A percentile compares a stretch with the other conserved stretches of the same genome.
Conservation (phyloP, 1,140 invertebrate genomes). For the Batillaria attramentaria region DNA sequence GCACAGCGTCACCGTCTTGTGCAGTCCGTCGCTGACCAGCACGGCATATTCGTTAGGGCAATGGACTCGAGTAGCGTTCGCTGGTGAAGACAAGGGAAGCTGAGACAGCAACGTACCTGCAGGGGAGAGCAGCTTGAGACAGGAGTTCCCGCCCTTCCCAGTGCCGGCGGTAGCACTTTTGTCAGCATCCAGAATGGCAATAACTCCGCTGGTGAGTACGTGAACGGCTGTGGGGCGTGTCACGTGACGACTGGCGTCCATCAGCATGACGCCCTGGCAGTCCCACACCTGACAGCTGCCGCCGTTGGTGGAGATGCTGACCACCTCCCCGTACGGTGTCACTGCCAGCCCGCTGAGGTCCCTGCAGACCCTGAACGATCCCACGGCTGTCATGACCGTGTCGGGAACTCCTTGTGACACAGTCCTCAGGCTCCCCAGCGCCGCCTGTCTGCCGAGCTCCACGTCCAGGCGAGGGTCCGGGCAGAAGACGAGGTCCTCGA, state of each 20-base stretch:
- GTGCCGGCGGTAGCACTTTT: not conserved
- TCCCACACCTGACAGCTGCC: conserved; percentile 26
- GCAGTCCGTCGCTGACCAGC: conserved; percentile 17
- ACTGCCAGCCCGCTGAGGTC: conserved; percentile 8
- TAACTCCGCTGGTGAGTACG: conserved; percentile 4
- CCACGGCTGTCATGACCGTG: not conserved
- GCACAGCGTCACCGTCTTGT: not conserved
- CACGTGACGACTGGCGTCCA: conserved; percentile 29
- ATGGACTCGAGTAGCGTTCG: not conserved
- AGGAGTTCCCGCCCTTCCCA: not conserved
- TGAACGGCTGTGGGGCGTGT: not conserved
- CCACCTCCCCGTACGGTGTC: conserved; percentile 16
- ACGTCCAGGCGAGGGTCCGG: not conserved
- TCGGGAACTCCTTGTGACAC: conserved; percentile 1
- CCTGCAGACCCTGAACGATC: not conserved
- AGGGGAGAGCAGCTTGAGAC: conserved; percentile 17
- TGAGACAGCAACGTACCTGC: not conserved
- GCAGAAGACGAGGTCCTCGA: not conserved
- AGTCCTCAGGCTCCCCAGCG: conserved; percentile 4
- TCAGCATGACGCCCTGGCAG: conserved; percentile 20
- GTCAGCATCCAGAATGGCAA: not conserved
- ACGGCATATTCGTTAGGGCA: not conserved
- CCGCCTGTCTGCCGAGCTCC: not conserved
- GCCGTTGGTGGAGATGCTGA: not conserved
- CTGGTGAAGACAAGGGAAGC: not conserved